Percentiles rank a stretch among this genome's conserved stretches.
These are phyloP conservation scores for Corticium candelabrum DNA, from an alignment of 37 sponge, comb jelly and placozoan species.

Conservation along the genomic window DNA sequence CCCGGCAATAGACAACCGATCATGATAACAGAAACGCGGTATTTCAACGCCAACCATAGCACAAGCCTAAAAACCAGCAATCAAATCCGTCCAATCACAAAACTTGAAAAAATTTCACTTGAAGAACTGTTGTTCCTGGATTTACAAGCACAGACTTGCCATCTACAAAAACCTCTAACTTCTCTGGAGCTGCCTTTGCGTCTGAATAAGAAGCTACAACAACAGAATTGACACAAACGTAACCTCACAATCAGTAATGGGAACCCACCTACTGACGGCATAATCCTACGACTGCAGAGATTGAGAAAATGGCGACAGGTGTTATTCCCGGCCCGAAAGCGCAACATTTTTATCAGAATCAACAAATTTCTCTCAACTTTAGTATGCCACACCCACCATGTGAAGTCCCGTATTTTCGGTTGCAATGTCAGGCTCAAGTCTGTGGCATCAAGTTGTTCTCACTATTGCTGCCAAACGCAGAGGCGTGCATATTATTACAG, in stretches of 20 bases:
- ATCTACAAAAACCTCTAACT: slow-evolving; percentile 85
- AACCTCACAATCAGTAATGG: no score
- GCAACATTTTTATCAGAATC: no score
- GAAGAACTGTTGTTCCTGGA: slow-evolving; percentile 85
- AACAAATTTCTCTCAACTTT: no score
- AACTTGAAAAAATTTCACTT: slow-evolving; percentile 42
- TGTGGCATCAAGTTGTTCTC: slow-evolving; percentile 15
- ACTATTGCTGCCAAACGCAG: slow-evolving; percentile 9
- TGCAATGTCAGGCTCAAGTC: not conserved
- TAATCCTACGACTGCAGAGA: no score
- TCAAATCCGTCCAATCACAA: no score
- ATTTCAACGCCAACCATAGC: slow-evolving; percentile 83
- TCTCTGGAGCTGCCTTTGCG: slow-evolving; percentile 48
- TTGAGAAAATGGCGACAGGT: no score
- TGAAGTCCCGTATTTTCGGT: no score
- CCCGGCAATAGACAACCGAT: slow-evolving; percentile 88
- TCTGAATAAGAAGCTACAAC: not conserved
- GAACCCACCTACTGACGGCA: no score
- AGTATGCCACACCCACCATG: no score
- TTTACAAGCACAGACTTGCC: slow-evolving; percentile 64
- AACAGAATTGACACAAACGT: no score
- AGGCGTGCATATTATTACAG: slow-evolving; percentile 18
- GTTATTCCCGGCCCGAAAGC: no score
- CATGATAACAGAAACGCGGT: slow-evolving; percentile 95
- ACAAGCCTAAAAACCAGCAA: slow-evolving; percentile 78